phyloP scores from a whole-genome alignment of 2,113 vertebrate genomes.

The Rhipidura dahli region DNA sequence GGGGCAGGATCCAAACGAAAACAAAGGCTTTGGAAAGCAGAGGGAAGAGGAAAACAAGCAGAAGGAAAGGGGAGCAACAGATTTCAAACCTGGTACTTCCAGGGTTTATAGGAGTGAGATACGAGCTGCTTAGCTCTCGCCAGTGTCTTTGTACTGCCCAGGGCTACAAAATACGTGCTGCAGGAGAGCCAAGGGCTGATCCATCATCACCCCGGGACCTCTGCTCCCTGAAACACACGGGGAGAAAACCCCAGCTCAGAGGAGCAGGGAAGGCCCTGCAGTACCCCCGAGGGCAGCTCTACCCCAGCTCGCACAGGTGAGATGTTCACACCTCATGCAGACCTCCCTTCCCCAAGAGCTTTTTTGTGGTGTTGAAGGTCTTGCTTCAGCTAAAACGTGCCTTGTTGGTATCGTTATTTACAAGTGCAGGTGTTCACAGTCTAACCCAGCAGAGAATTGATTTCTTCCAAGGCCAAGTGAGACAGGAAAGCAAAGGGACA shows the following conservation, averaged over 20 bases:
- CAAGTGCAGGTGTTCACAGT: too few species aligned
- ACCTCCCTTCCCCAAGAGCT: neutral
- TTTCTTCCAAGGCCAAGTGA: neutral
- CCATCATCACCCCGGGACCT: fast-evolving
- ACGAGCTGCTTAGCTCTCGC: neutral
- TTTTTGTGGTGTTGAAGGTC: fast-evolving
- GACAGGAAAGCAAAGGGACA: neutral
- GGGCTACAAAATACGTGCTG: fast-evolving
- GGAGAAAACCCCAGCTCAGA: neutral
- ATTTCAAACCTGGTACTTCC: neutral
- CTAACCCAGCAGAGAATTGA: neutral
- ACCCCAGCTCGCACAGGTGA: fast-evolving
- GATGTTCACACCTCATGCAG: fast-evolving
- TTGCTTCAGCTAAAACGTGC: neutral
- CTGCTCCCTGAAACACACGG: fast-evolving
- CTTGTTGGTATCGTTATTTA: too few species aligned
- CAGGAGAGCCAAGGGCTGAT: neutral
- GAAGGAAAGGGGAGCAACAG: neutral
- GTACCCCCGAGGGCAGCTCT: neutral
- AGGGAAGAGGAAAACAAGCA: neutral
- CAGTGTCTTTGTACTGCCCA: neutral
- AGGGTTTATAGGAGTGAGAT: neutral
- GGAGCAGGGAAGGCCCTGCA: neutral
- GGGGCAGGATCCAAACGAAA: neutral
- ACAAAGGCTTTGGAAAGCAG: neutral